phyloP scores from a whole-genome alignment of 2,113 vertebrate genomes.

The Dryoscopus gambensis region DNA sequence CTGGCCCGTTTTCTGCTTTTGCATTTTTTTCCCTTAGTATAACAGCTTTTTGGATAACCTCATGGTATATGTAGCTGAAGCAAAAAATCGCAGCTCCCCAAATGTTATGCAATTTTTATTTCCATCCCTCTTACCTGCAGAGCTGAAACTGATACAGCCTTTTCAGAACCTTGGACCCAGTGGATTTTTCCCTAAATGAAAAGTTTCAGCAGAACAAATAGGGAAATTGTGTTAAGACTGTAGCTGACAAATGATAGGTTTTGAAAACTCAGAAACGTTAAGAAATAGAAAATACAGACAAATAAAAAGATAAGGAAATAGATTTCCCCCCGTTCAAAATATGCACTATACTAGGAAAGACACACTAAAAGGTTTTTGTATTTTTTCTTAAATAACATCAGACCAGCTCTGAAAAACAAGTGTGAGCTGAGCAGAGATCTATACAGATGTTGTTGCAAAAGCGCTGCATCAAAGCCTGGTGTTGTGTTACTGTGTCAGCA shows the following conservation, averaged over 20 bases:
- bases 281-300: not conserved
- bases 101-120: not conserved
- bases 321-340: accelerated
- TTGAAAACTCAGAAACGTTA: not conserved
- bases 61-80: not conserved
- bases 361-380: not conserved
- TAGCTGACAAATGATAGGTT: not conserved
- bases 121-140: not conserved
- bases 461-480: accelerated
- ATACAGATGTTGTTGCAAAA: accelerated
- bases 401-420: not conserved
- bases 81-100: not conserved
- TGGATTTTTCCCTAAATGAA: not conserved
- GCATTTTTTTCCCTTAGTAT: not conserved
- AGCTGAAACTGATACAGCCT: not conserved
- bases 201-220: not conserved
- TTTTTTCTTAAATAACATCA: not conserved
- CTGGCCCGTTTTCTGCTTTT: not conserved
- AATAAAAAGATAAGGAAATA: not conserved
- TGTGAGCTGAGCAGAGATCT: not conserved
- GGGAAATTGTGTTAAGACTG: not conserved
- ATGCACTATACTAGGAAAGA: not conserved
- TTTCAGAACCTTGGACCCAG: not conserved
- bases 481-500: not conserved
- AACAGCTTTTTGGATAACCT: not conserved